Evolutionary conservation across 1,140 invertebrate species (phyloP).

Genomic region (Venturia canescens): DNA sequence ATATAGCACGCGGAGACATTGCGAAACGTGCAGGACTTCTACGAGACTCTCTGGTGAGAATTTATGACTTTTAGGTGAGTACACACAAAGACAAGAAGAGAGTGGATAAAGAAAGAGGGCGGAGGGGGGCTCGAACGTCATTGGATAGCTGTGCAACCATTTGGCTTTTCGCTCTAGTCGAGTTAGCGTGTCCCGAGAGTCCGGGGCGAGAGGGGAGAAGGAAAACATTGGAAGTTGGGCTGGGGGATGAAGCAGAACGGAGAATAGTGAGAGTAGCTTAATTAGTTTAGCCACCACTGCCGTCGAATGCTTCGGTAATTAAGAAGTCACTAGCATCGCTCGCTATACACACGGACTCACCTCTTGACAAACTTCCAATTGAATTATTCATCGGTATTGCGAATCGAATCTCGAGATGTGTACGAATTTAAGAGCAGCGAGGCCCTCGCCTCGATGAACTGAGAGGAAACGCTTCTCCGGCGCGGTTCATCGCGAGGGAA

Average conservation of each 20-base stretch:
- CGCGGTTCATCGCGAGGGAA: background rate
- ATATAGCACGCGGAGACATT: background rate
- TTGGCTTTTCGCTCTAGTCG: constrained; percentile 2
- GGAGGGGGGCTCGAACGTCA: background rate
- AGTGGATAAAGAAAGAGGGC: background rate
- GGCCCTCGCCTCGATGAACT: background rate
- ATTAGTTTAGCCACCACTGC: constrained; percentile 39
- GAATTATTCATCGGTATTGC: constrained; percentile 35
- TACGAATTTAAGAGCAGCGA: background rate
- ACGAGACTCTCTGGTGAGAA: background rate
- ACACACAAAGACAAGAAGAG: background rate
- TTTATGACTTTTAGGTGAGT: constrained; percentile 24
- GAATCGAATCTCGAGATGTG: constrained; percentile 12
- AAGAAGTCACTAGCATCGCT: constrained; percentile 25
- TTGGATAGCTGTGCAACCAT: constrained; percentile 3
- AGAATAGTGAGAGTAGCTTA: constrained; percentile 42
- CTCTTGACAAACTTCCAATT: constrained; percentile 23
- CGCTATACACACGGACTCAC: background rate
- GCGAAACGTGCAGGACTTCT: constrained; percentile 17
- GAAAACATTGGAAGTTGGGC: constrained; percentile 7
- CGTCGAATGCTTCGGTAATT: constrained; percentile 31
- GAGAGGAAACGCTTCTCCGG: background rate
- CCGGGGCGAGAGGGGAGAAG: background rate
- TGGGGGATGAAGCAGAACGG: constrained; percentile 16
- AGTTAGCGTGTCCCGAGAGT: constrained; percentile 12